Base-by-base conservation (phyloP, 1,140 invertebrate genomes). In the Calycopis cecrops region DNA sequence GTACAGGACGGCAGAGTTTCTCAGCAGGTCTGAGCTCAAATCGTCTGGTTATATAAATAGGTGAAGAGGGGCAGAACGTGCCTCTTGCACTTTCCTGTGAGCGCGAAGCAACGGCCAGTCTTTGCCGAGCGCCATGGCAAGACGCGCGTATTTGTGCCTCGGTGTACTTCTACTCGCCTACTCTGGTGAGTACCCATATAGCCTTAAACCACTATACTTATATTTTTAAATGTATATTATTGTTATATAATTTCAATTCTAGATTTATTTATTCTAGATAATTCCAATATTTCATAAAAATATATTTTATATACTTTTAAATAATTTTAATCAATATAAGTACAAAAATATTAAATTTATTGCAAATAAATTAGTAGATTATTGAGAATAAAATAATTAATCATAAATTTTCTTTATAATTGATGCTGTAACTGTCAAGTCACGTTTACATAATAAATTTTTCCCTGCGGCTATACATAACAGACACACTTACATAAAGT, bases 1-100 rank as follows among this genome's bases (percentile, higher is more conserved):
- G 71, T 70, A 77, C 69, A 80, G 70, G 74, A 84, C 80, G 73
- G 67, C 71, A 71, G 64, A 69, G 71, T 73, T 52, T 70, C 59
- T 67, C 72, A 62, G 71, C 64, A 68, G 68, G 67, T 71, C 69
- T 71, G 67, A 71, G 57, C 63, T 59, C 62, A 60, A 66, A 62
- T 67, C 71, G 76, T 62, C 70, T 69, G 78, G 72, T 86, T 86
- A 86, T 86, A 86, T 86, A 86, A 86, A 85, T 85, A 86, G 79
- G 73, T 80, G 78, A 84, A 86, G 83, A 86, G 83, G 83, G 83
- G 83, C 79, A 80, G 61, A 66, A 71, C 66, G 71, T 65, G 83
- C 74, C 76, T 84, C 79, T 83, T 86, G 83, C 80, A 86, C 80
- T 86, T 86, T 83, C 76, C 76, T 83, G 74, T 74, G 69, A 74